These are phyloP conservation scores for Eurois occulta DNA, from an alignment of 2,888 invertebrate genomes.

Conservation along the genomic window DNA sequence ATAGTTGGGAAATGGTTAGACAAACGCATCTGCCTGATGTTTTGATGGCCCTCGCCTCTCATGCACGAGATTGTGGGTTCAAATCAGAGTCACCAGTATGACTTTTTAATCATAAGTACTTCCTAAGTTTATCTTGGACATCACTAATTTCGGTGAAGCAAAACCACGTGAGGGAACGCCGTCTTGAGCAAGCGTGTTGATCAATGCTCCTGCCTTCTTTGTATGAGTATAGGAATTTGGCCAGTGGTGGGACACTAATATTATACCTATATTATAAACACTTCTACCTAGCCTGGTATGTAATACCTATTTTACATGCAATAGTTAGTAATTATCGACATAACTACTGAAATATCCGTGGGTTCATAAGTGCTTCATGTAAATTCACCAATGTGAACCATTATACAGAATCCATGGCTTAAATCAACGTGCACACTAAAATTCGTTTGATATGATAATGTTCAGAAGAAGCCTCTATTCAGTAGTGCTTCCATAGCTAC, in stretches of 20 bases:
- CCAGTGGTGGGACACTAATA: neutral
- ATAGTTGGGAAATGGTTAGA: neutral
- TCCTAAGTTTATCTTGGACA: neutral
- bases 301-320: neutral
- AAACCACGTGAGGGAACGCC: neutral
- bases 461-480: slow-evolving; percentile 1
- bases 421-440: slow-evolving; percentile 11
- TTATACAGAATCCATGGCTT: neutral
- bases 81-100: neutral
- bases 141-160: neutral
- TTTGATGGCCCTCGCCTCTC: neutral
- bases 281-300: neutral
- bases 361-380: neutral
- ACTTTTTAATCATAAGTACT: too few relatives aligned
- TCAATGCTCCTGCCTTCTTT: neutral
- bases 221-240: neutral
- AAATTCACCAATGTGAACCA: neutral
- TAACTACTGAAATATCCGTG: neutral
- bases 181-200: neutral
- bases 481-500: neutral
- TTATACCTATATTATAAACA: neutral
- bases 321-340: neutral
- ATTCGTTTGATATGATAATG: slow-evolving; percentile 30
- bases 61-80: neutral
- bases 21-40: neutral